Base-by-base conservation (phyloP, 1,140 invertebrate species). In the Meloidogyne floridensis region DNA sequence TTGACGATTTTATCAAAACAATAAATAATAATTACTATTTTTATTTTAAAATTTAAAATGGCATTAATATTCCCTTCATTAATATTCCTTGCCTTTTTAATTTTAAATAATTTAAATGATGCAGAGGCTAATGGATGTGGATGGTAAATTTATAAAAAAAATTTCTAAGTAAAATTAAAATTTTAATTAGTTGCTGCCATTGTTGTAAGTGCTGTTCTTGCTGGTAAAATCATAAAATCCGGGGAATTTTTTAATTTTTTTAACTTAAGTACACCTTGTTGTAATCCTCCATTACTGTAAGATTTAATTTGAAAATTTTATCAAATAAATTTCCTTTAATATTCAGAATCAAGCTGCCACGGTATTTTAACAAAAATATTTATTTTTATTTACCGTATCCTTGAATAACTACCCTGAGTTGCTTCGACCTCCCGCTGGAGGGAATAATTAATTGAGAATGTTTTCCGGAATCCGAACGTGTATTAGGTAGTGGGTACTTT, bases 201-300 rank as follows among this genome's bases (percentile, higher is more conserved):
- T 80, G 80, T 70, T 80, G 80, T 11, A 75, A 65, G 15, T 80
- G 80, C 18, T 80, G 72, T 15, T 80, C 74, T 32, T 80, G 80
- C n/a, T 80, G 80, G 77, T 79, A 72, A 79, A 10, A 47, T 47
- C 7, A 47, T 32, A 32, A 32, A 32, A 32, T 32, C 32, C 32
- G 1, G 32, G 32, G 5, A 47, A 47, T 47, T 47, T 47, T 42
- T 76, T 47, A 18, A 15, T 2, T 76, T n/a, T 76, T 11, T 3
- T n/a, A 7, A 15, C 18, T 76, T 72, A 8, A 79, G 77, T 20
- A 79, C 77, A 2, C 77, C 77, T 42, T 79, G 77, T 8, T 79
- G 77, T 71, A 79, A 79, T 72, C 77, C 77, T 5, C 77, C 77
- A 42, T 70, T 79, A 69, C 59, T 79, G 77, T 79, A 79, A 79